A percentile compares a stretch with the other conserved stretches of the same genome.
phyloP scores from a whole-genome alignment of 2,888 invertebrate genomes.

The Apantesis nais region DNA sequence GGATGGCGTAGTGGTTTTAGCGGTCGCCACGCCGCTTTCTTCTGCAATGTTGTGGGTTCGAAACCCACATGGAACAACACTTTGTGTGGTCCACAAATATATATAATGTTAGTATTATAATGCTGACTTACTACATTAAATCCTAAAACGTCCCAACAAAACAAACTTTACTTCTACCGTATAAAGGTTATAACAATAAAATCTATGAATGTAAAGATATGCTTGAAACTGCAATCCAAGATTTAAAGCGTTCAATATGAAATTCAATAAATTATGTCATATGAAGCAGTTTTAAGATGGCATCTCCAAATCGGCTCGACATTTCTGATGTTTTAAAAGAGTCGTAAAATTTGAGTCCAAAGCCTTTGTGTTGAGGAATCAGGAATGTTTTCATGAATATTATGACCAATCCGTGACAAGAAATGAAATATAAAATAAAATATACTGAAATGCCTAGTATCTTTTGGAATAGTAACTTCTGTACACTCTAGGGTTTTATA shows the following conservation, averaged over 20 bases:
- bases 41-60: too few species aligned
- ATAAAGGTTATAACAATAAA: slow-evolving; percentile 28
- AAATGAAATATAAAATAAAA: background rate
- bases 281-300: slow-evolving; percentile 40
- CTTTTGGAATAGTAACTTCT: background rate
- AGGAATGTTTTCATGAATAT: background rate
- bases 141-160: slow-evolving; percentile 41
- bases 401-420: background rate
- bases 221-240: slow-evolving; percentile 45
- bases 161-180: slow-evolving; percentile 33
- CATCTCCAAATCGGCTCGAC: slow-evolving; percentile 29
- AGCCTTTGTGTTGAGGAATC: background rate
- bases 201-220: slow-evolving; percentile 47
- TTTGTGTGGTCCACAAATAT: too few species aligned
- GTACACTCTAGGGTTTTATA: background rate
- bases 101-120: too few species aligned
- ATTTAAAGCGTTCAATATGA: slow-evolving; percentile 37
- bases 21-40: too few species aligned
- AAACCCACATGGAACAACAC: too few species aligned
- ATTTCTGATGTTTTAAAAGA: slow-evolving; percentile 23
- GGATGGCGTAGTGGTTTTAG: slow-evolving; percentile 15
- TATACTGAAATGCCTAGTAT: background rate
- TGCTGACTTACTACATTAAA: slow-evolving; percentile 70
- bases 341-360: slow-evolving; percentile 18
- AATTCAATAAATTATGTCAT: slow-evolving; percentile 53